Evolutionary conservation across 1,140 invertebrate genomes (phyloP).

Genomic region (Macrobrachium rosenbergii): DNA sequence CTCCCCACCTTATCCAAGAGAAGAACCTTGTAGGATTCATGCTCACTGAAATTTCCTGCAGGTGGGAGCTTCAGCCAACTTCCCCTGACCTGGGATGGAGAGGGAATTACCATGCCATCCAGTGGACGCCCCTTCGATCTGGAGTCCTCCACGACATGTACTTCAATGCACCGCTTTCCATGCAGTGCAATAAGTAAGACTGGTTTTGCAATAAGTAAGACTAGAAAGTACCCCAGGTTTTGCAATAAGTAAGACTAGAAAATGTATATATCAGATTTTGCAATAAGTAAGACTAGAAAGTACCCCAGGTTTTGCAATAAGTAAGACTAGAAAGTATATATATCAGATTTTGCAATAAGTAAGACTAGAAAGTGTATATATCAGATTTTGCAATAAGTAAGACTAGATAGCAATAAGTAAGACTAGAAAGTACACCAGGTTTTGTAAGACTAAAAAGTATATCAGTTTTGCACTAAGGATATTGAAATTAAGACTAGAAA

Average conservation of each 20-base stretch:
- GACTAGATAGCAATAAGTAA: conserved; percentile 78
- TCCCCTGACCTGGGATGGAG: conserved; percentile 74
- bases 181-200: conserved; percentile 95
- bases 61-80: conserved; percentile 80
- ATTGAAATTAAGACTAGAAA: no score
- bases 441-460: no score
- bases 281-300: no score
- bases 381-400: neutral
- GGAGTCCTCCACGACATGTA: conserved; percentile 84
- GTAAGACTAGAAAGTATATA: neutral
- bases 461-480: no score
- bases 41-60: conserved; percentile 68
- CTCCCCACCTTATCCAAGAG: neutral
- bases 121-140: conserved; percentile 85
- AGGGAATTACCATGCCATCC: conserved; percentile 84
- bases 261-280: neutral
- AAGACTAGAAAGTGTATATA: no score
- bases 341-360: neutral
- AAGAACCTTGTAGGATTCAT: neutral
- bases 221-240: neutral
- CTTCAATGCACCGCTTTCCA: conserved; percentile 87
- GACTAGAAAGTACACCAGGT: conserved; percentile 69
- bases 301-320: neutral
- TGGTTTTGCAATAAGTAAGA: neutral
- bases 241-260: no score